Base-by-base conservation (phyloP, 2,113 vertebrate genomes). In the Herpailurus yagouaroundi region DNA sequence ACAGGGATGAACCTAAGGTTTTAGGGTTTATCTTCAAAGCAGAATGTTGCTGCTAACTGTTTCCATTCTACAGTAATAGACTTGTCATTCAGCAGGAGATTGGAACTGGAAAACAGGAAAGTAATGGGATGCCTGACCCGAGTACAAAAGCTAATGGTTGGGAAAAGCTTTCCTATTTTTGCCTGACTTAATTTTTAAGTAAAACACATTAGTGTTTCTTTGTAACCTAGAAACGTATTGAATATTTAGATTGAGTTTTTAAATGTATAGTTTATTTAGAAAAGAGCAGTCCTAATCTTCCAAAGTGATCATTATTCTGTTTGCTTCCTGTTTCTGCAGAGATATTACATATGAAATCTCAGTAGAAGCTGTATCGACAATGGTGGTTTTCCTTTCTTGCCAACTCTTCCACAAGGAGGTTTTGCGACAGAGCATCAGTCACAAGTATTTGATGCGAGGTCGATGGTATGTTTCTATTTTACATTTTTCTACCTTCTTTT, bases 331-430 rank as follows among this genome's bases (percentile, higher is more conserved):
- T 95, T 87, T 94, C 82, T 97, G 41, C 97, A 99, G 99, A 87
- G 99, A 99, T 97, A 99, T 99, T 98, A 99, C 99, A 0, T 99
- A 99, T 96, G 99, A 99, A 98, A 99, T 99, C 98, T 99, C 99
- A 89, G 99, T 99, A 97, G 99, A 99, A 98, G 99, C 99, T 0
- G 99, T 99, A 95, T 99, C 99, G 33, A 99, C 99, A 1, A 99
- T 99, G 84, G 98, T 99, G 7, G 99, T 99, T 38, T 99, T 99
- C 97, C 99, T 99, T 86, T 99, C 99, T 97, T 99, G 99, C 97
- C 99, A 99, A 33, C 99, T 99, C 92, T 99, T 99, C 98, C 99
- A 99, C 96, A 99, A 99, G 98, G 99, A 99, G 95, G 99, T 99
- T 96, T 98, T 99, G 16, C 98, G 99, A 48, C 99, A 99, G 86